These are phyloP conservation scores for Eleutherodactylus coqui DNA, from an alignment of 2,797 vertebrate genomes.

Conservation along the genomic window DNA sequence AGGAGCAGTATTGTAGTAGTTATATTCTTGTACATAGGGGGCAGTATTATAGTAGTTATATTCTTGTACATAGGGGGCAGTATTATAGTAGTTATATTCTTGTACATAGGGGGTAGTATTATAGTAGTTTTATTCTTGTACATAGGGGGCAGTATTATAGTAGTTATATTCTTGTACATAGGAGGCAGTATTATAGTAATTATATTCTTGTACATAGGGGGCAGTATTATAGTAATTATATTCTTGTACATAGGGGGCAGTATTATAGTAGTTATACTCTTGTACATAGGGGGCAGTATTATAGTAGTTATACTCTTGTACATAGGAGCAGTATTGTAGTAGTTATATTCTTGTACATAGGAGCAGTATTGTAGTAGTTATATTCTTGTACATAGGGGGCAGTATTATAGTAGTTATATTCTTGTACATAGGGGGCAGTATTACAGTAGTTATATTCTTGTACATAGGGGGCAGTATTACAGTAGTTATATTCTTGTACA, in stretches of 20 bases:
- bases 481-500: too few species aligned
- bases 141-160: not conserved
- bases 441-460: not conserved
- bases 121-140: not conserved
- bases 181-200: not conserved
- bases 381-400: not conserved
- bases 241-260: too few species aligned
- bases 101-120: not conserved
- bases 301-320: constrained; percentile 5
- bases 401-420: not conserved
- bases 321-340: not conserved
- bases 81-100: constrained; percentile 12
- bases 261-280: too few species aligned
- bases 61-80: not conserved
- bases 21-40: not conserved
- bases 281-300: too few species aligned
- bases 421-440: not conserved
- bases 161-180: not conserved
- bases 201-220: too few species aligned
- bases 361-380: not conserved
- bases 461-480: not conserved
- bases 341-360: constrained; percentile 12
- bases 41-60: constrained; percentile 3
- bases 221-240: too few species aligned
- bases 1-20: not conserved